Evolutionary conservation across 92 coral and sea anemone species (phyloP).

Genomic region (Epizoanthus ramosus): DNA sequence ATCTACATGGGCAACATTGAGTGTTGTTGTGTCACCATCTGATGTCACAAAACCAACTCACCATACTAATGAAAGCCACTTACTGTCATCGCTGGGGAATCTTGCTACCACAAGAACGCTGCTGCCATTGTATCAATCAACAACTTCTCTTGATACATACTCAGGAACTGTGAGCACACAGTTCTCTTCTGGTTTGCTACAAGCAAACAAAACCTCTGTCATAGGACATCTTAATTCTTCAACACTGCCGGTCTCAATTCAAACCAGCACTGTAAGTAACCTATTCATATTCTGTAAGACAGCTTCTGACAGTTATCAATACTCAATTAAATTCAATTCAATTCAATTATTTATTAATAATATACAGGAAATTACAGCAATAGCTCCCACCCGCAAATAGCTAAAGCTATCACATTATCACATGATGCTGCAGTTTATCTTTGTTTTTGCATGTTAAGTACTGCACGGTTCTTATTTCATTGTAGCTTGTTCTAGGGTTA

Average conservation of each 20-base stretch:
- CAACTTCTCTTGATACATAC: not conserved
- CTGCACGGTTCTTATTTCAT: too few relatives aligned
- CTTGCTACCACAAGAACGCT: not conserved
- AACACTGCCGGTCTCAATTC: not conserved
- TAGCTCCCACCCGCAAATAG: too few relatives aligned
- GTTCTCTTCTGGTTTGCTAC: slow-evolving; percentile 11
- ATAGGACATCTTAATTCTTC: not conserved
- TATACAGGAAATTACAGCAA: too few relatives aligned
- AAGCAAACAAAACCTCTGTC: slow-evolving; percentile 4
- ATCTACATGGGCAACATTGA: not conserved
- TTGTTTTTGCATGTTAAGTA: too few relatives aligned
- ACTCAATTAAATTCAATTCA: too few relatives aligned
- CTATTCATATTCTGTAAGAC: not conserved
- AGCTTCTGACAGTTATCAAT: too few relatives aligned
- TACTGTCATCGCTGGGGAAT: not conserved
- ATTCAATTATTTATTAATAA: too few relatives aligned
- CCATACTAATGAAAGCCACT: not conserved
- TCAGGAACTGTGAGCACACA: not conserved
- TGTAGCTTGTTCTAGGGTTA: too few relatives aligned
- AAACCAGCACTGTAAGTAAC: not conserved
- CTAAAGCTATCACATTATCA: too few relatives aligned
- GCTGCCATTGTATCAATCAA: not conserved
- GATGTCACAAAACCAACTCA: not conserved
- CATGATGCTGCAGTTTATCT: too few relatives aligned
- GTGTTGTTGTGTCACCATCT: not conserved